phyloP scores from a whole-genome alignment of 2,797 vertebrate genomes.

The Alauda arvensis region DNA sequence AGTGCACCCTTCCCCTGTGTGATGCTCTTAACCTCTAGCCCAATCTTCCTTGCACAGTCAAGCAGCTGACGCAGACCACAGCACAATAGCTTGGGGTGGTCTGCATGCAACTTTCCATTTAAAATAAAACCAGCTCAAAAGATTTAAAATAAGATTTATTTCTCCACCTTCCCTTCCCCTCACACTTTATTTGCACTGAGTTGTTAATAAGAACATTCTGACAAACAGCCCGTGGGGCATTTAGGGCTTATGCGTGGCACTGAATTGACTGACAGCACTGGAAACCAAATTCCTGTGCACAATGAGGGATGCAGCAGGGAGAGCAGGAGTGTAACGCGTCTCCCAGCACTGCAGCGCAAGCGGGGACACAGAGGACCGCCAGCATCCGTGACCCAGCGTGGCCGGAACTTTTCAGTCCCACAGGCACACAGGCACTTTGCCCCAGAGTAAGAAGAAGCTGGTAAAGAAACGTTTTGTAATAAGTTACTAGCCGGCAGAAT shows the following conservation, averaged over 20 bases:
- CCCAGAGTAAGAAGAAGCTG: conserved; percentile 10
- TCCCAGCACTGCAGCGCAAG: background rate
- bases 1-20: conserved; percentile 25
- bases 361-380: background rate
- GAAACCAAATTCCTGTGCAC: background rate
- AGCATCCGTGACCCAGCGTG: background rate
- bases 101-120: conserved; percentile 30
- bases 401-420: background rate
- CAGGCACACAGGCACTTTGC: conserved; percentile 5
- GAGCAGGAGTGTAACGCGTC: background rate
- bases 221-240: conserved; percentile 47
- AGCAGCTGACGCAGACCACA: conserved; percentile 22
- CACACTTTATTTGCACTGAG: conserved; percentile 46
- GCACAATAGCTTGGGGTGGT: conserved; percentile 61
- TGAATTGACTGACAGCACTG: conserved; percentile 24
- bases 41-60: background rate
- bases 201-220: conserved; percentile 58
- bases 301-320: background rate
- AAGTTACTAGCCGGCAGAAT: conserved; percentile 29
- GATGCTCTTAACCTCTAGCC: conserved; percentile 37
- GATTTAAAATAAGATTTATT: conserved; percentile 54
- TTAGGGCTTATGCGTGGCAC: conserved; percentile 2
- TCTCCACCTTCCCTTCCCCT: conserved; percentile 55
- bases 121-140: conserved; percentile 46
- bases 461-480: conserved; percentile 37